Evolutionary conservation across 2,888 invertebrate species (phyloP).

Genomic region (Tryphoninae sp.): DNA sequence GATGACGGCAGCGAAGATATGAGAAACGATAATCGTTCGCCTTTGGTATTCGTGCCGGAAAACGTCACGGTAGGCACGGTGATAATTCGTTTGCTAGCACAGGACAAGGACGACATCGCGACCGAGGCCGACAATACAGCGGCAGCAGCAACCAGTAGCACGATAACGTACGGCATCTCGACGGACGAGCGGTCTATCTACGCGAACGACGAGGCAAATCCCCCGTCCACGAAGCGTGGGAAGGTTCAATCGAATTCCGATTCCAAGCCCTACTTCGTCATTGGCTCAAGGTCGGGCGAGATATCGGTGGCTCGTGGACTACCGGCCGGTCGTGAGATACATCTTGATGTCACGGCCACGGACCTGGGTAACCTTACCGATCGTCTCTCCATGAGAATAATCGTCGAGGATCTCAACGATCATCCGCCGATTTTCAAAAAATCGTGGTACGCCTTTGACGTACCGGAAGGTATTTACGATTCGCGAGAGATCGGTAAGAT

Average conservation of each 20-base stretch:
- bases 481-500: conserved; percentile 88
- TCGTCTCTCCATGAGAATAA: conserved; percentile 87
- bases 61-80: conserved; percentile 87
- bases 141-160: conserved; percentile 65
- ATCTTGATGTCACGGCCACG: conserved; percentile 88
- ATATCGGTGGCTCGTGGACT: conserved; percentile 87
- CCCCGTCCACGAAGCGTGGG: conserved; percentile 73
- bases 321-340: conserved; percentile 89
- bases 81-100: conserved; percentile 87
- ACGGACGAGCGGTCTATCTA: conserved; percentile 74
- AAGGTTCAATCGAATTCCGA: conserved; percentile 75
- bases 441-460: conserved; percentile 91
- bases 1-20: conserved; percentile 57
- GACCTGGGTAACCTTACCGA: conserved; percentile 90
- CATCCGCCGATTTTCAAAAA: conserved; percentile 92
- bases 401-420: conserved; percentile 91
- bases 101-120: conserved; percentile 85
- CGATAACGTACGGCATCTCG: conserved; percentile 87
- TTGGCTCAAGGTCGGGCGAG: conserved; percentile 90
- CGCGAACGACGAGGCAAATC: conserved; percentile 75
- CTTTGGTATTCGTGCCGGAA: conserved; percentile 88
- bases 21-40: conserved; percentile 79
- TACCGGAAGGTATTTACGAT: conserved; percentile 90
- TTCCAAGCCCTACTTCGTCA: conserved; percentile 87
- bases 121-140: conserved; percentile 86